A percentile compares a stretch with the other conserved stretches of the same genome.
Evolutionary conservation across 2,888 invertebrate genomes (phyloP).

Genomic region (Cheilosia grossa): DNA sequence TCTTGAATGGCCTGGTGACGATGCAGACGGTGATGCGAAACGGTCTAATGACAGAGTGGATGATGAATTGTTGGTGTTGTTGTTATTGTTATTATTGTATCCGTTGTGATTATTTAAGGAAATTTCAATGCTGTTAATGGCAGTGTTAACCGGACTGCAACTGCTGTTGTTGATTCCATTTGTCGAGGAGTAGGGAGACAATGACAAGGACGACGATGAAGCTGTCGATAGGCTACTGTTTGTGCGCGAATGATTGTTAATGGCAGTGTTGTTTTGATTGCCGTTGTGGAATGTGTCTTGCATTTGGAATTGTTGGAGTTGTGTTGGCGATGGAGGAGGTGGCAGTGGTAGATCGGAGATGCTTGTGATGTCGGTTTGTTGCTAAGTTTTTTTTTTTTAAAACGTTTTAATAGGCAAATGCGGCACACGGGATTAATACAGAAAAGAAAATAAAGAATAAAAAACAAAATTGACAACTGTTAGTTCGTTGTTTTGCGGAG

Average conservation of each 20-base stretch:
- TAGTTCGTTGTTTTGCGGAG: slow-evolving; percentile 48
- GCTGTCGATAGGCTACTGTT: slow-evolving; percentile 82
- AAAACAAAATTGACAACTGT: slow-evolving; percentile 48
- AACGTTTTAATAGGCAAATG: slow-evolving; percentile 72
- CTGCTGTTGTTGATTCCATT: slow-evolving; percentile 75
- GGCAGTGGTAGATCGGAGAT: slow-evolving; percentile 80
- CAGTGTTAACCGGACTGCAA: slow-evolving; percentile 65
- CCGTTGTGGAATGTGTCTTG: slow-evolving; percentile 65
- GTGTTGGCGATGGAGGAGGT: slow-evolving; percentile 82
- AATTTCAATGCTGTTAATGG: slow-evolving; percentile 70
- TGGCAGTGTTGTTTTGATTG: slow-evolving; percentile 71
- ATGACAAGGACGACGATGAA: slow-evolving; percentile 79
- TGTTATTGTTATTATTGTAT: slow-evolving; percentile 65
- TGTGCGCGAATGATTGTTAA: slow-evolving; percentile 80
- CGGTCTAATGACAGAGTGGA: slow-evolving; percentile 79
- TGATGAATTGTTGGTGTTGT: slow-evolving; percentile 73
- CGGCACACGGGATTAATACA: slow-evolving; percentile 62
- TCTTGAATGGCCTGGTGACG: slow-evolving; percentile 80
- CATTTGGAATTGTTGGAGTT: slow-evolving; percentile 79
- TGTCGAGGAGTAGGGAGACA: slow-evolving; percentile 75
- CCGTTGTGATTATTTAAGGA: slow-evolving; percentile 73
- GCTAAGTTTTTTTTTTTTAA: slow-evolving; percentile 31
- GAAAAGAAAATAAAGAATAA: slow-evolving; percentile 6
- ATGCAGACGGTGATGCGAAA: slow-evolving; percentile 75
- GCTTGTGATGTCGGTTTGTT: slow-evolving; percentile 57